These are phyloP conservation scores for Campoletis sonorensis DNA, from an alignment of 1,140 invertebrate species.

Conservation along the genomic window DNA sequence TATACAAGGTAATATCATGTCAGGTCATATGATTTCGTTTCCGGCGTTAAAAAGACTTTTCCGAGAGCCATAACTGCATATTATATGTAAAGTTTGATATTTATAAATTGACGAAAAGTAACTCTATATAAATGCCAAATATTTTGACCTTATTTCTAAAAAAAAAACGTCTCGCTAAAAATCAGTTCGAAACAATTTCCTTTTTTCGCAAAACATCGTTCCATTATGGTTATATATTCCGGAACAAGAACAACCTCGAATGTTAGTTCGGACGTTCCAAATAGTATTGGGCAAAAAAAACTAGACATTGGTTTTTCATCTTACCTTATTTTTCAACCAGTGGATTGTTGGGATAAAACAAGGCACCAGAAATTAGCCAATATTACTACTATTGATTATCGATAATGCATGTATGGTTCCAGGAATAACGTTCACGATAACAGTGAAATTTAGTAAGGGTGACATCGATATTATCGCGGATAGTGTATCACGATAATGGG, in stretches of 20 bases:
- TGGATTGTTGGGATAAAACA: background rate
- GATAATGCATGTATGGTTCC: constrained; percentile 7
- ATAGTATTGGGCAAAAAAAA: no score
- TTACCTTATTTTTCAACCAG: background rate
- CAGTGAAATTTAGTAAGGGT: constrained; percentile 29
- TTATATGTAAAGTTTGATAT: background rate
- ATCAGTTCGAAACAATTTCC: no score
- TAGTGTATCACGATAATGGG: constrained; percentile 36
- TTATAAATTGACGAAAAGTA: background rate
- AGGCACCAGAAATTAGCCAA: constrained; percentile 1
- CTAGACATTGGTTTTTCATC: no score
- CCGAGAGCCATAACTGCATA: background rate
- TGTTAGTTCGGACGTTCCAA: no score
- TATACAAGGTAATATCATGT: constrained; percentile 8
- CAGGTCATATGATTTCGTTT: background rate
- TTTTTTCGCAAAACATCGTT: no score
- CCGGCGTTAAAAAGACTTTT: background rate
- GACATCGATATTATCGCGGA: constrained; percentile 25
- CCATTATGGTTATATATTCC: no score
- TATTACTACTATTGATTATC: constrained; percentile 25
- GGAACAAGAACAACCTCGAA: no score
- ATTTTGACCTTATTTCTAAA: no score
- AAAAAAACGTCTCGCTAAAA: no score
- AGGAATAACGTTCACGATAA: constrained; percentile 24
- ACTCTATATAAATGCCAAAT: no score